A percentile compares a stretch with the other conserved stretches of the same genome.
phyloP scores from a whole-genome alignment of 30 jellyfish, hydroid and myxozoan species.

The Pseudorhiza aurosa region DNA sequence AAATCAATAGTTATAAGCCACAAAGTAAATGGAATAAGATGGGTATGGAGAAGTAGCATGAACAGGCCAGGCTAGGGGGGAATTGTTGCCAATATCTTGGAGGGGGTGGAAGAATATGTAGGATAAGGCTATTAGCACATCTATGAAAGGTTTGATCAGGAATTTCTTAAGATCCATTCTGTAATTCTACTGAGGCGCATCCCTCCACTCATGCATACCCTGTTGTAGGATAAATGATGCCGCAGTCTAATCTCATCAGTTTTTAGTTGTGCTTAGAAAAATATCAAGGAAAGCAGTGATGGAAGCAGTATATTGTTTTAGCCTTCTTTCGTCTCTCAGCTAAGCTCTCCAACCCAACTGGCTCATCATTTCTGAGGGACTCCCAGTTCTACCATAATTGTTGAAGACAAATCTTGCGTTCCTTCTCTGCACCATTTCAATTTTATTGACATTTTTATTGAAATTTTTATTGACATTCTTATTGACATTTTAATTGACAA shows the following conservation, averaged over 20 bases:
- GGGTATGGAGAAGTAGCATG: background rate
- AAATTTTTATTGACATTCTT: conserved; percentile 15
- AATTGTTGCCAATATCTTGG: background rate
- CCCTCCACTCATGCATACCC: no score
- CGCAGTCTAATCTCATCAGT: background rate
- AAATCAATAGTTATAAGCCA: background rate
- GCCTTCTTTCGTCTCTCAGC: conserved; percentile 46
- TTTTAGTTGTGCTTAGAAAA: no score
- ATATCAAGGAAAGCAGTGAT: no score
- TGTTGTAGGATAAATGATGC: background rate
- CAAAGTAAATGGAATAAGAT: background rate
- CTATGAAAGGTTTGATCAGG: background rate
- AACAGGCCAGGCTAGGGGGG: background rate
- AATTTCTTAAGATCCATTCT: background rate
- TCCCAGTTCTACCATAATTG: conserved; percentile 10
- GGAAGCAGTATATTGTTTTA: background rate
- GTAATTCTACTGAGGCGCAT: background rate
- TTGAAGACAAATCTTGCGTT: conserved; percentile 29
- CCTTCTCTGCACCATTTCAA: conserved; percentile 49
- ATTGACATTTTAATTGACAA: conserved; percentile 23
- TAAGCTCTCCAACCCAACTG: conserved; percentile 31
- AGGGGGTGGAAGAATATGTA: background rate
- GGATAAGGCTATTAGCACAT: background rate
- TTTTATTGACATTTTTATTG: conserved; percentile 1
- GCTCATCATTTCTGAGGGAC: conserved; percentile 35